Evolutionary conservation across 2,888 invertebrate genomes (phyloP), one percentile per base, ranked within the genome.

Genomic region (Rhorus exstirpatorius): DNA sequence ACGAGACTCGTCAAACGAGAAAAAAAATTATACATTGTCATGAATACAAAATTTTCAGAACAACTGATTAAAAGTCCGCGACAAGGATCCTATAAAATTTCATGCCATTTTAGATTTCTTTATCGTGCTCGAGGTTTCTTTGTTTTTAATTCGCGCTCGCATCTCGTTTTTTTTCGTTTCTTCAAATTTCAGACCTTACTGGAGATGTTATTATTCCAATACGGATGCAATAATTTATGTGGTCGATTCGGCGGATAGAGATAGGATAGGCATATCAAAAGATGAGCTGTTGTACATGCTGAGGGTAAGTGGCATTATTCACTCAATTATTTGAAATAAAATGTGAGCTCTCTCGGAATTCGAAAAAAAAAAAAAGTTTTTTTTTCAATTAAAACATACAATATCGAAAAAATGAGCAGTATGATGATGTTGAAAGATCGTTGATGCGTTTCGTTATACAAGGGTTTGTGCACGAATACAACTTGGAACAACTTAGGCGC

Each of bases 181-280:
- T 71, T 77, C 3, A 3, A 0, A 58, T 95, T 95, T 79, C 93
- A 98, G 99, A 94, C 99, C 99, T 0, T 99, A 99, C 93, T 99
- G 99, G 99, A 95, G 99, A 93, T 99, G 99, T 95, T 99, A 99
- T 93, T 99, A 99, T 93, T 98, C 99, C 87, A 99, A 99, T 94
- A 99, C 99, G 92, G 99, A 99, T 94, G 99, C 99, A 91, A 99
- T 99, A 90, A 99, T 99, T 90, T 99, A 99, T 94, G 99, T 99
- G 72, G 99, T 99, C 67, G 99, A 99, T 94, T 99, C 99, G 61
- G 99, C 98, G 75, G 99, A 99, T 94, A 96, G 97, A 93, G 99
- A 99, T 94, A 95, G 99, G 94, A 99, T 99, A 95, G 98, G 99
- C 88, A 99, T 99, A 94, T 99, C 99, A 86, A 99, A 99, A 95